Percentiles rank a stretch among this genome's conserved stretches.
These are phyloP conservation scores for Polyommatus icarus DNA, from an alignment of 2,888 invertebrate species.

Conservation along the genomic window DNA sequence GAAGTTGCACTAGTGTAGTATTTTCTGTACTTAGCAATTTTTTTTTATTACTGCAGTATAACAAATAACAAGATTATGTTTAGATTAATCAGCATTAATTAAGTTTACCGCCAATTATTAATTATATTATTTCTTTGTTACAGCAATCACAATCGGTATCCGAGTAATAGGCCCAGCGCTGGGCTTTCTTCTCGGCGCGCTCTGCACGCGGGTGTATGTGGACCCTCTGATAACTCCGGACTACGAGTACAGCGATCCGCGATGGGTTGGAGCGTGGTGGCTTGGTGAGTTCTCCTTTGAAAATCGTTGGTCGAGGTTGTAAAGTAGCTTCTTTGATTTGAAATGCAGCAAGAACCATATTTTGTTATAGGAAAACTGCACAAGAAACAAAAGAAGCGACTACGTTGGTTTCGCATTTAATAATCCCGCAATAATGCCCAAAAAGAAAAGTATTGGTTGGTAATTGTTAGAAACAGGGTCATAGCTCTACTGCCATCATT, in stretches of 20 bases:
- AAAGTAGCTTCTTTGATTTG: neutral
- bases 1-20: no score
- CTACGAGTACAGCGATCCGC: constrained; percentile 88
- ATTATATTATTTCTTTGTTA: constrained; percentile 32
- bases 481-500: neutral
- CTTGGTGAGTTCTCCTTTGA: constrained; percentile 82
- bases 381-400: neutral
- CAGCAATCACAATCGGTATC: constrained; percentile 95
- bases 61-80: no score
- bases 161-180: constrained; percentile 94
- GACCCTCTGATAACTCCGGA: constrained; percentile 87
- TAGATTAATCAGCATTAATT: no score
- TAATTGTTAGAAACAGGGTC: no score
- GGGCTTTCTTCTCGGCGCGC: constrained; percentile 93
- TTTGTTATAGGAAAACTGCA: neutral
- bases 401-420: neutral
- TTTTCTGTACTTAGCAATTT: no score
- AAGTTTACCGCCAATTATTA: neutral
- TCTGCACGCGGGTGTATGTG: constrained; percentile 93
- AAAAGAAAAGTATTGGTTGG: no score
- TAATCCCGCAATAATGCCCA: no score
- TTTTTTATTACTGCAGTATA: no score
- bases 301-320: neutral
- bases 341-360: neutral
- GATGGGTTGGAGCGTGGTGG: constrained; percentile 99